Conservation (phyloP, 1,140 invertebrate genomes). For the Caenorhabditis briggsae region DNA sequence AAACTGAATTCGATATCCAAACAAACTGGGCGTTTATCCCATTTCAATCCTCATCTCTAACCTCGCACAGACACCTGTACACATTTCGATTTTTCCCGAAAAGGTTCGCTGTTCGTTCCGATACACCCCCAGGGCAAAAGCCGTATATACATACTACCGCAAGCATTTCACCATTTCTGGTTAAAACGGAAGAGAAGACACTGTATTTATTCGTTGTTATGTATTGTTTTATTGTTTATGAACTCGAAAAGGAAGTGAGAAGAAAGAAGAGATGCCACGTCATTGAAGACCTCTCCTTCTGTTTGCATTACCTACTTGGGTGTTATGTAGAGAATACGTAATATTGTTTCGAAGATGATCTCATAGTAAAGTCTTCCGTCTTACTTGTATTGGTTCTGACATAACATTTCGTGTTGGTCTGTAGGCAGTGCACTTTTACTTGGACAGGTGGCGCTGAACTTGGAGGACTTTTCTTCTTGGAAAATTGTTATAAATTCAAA, state of each 20-base stretch:
- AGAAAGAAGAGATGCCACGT: constrained; percentile 20
- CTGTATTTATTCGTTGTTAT: constrained; percentile 44
- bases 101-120: background rate
- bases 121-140: constrained; percentile 28
- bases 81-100: background rate
- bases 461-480: no score
- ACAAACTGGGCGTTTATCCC: constrained; percentile 33
- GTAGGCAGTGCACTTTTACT: background rate
- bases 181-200: constrained; percentile 23
- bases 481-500: no score
- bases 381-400: background rate
- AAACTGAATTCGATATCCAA: background rate
- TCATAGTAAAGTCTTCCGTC: constrained; percentile 29
- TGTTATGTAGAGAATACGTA: constrained; percentile 7
- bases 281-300: constrained; percentile 20
- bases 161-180: constrained; percentile 45
- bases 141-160: constrained; percentile 10
- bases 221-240: constrained; percentile 8
- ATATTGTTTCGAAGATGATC: constrained; percentile 46
- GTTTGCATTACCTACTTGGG: constrained; percentile 19
- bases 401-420: background rate
- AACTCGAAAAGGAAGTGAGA: constrained; percentile 30
- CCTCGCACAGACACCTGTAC: constrained; percentile 4
- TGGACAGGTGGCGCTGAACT: no score
- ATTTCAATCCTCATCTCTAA: background rate